These are phyloP conservation scores for Indicator maculatus DNA, from an alignment of 2,113 vertebrate species.

Conservation along the genomic window DNA sequence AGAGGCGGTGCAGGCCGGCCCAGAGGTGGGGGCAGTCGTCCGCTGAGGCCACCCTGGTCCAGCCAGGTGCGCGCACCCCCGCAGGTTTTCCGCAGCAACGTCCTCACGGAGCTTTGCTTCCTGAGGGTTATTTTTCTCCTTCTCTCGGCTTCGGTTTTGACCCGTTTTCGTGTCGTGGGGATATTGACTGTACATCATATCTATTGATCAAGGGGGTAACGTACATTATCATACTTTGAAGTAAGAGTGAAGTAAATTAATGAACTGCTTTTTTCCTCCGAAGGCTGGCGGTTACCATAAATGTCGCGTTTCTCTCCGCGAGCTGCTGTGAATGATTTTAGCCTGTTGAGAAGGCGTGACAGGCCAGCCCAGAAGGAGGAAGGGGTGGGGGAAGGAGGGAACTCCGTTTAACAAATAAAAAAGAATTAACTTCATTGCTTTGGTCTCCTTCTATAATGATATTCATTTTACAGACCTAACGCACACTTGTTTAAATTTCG, in stretches of 20 bases:
- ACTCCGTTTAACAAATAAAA: slow-evolving; percentile 89
- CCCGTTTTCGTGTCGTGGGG: slow-evolving; percentile 15
- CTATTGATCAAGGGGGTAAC: slow-evolving; percentile 78
- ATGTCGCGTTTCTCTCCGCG: slow-evolving; percentile 80
- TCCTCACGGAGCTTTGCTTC: neutral
- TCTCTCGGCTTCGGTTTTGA: slow-evolving; percentile 26
- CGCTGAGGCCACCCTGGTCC: neutral
- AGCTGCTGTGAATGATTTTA: slow-evolving; percentile 85
- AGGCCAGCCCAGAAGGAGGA: slow-evolving; percentile 90
- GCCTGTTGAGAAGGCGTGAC: slow-evolving; percentile 92
- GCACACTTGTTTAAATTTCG: slow-evolving; percentile 81
- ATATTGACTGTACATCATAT: slow-evolving; percentile 82
- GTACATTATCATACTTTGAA: slow-evolving; percentile 73
- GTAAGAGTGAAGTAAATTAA: slow-evolving; percentile 82
- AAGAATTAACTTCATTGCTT: slow-evolving; percentile 89
- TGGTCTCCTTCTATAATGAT: slow-evolving; percentile 83
- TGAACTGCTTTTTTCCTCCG: slow-evolving; percentile 82
- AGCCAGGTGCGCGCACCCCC: neutral
- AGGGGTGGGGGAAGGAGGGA: slow-evolving; percentile 88
- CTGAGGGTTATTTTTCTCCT: neutral
- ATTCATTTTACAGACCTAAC: slow-evolving; percentile 84
- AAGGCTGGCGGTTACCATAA: slow-evolving; percentile 83
- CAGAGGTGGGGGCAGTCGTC: neutral
- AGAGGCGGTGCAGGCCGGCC: neutral
- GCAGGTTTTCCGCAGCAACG: neutral